Conservation (phyloP, 2,888 invertebrate species). For the Tinea pellionella region DNA sequence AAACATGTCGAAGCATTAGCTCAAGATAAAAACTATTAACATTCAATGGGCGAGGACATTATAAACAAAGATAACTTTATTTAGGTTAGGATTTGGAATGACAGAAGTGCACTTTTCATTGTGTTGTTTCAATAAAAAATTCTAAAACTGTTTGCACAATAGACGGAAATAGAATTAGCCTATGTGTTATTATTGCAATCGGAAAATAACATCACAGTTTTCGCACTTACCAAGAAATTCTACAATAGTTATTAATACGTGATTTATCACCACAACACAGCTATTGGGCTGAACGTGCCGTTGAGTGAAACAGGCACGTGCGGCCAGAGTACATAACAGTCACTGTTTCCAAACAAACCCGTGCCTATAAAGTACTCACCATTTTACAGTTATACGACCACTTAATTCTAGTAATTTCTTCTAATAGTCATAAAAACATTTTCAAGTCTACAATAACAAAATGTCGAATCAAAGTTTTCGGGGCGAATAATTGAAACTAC, state of each 20-base stretch:
- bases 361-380: slow-evolving; percentile 16
- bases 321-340: slow-evolving; percentile 30
- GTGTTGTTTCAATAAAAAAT: neutral
- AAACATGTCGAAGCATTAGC: neutral
- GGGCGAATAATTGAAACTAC: no score
- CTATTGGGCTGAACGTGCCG: slow-evolving; percentile 33
- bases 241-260: slow-evolving; percentile 15
- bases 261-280: slow-evolving; percentile 23
- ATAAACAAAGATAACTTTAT: slow-evolving; percentile 8
- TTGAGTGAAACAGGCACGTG: slow-evolving; percentile 58
- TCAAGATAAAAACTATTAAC: slow-evolving; percentile 7
- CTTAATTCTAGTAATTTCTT: neutral
- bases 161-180: neutral
- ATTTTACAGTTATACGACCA: slow-evolving; percentile 10
- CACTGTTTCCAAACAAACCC: slow-evolving; percentile 55
- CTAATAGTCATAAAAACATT: neutral
- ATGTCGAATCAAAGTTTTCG: neutral
- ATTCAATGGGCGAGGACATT: slow-evolving; percentile 6
- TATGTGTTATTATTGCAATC: neutral
- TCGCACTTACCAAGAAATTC: neutral
- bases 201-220: neutral
- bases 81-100: slow-evolving; percentile 1
- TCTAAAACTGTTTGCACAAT: no score
- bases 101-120: neutral
- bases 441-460: neutral